Conservation (phyloP, 2,797 vertebrate species). For the Xiphorhynchus erythropygius region DNA sequence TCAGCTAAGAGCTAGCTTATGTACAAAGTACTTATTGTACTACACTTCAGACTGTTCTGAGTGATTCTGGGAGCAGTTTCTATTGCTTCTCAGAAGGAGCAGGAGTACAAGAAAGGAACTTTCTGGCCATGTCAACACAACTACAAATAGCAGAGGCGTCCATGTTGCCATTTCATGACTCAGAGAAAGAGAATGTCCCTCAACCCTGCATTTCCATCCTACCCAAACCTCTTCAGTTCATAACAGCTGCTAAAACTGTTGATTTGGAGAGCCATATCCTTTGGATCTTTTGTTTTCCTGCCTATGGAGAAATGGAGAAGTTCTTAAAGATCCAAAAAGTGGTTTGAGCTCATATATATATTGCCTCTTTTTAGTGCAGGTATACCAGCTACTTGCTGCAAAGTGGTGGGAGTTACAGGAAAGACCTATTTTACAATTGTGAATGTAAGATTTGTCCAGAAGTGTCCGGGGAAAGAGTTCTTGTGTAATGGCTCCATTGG, state of each 20-base stretch:
- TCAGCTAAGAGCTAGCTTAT: background rate
- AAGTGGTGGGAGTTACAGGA: background rate
- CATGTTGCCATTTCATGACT: background rate
- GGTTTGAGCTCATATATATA: background rate
- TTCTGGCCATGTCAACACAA: background rate
- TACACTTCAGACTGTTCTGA: background rate
- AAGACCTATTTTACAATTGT: background rate
- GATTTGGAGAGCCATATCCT: background rate
- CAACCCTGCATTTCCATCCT: background rate
- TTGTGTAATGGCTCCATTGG: background rate
- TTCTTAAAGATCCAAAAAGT: background rate
- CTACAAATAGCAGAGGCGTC: background rate
- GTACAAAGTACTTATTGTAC: accelerated
- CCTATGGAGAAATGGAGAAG: background rate
- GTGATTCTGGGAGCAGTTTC: background rate
- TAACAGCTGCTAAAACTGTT: background rate
- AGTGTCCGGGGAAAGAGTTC: background rate
- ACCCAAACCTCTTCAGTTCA: background rate
- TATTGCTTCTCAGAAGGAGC: background rate
- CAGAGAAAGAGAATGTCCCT: background rate
- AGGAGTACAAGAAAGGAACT: background rate
- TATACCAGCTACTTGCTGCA: background rate
- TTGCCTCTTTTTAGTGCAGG: background rate
- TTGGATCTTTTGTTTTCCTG: background rate
- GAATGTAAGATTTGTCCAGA: background rate